Evolutionary conservation across 2,113 vertebrate species (phyloP), one percentile per base, ranked within the genome.

Genomic region (Peromyscus maniculatus): DNA sequence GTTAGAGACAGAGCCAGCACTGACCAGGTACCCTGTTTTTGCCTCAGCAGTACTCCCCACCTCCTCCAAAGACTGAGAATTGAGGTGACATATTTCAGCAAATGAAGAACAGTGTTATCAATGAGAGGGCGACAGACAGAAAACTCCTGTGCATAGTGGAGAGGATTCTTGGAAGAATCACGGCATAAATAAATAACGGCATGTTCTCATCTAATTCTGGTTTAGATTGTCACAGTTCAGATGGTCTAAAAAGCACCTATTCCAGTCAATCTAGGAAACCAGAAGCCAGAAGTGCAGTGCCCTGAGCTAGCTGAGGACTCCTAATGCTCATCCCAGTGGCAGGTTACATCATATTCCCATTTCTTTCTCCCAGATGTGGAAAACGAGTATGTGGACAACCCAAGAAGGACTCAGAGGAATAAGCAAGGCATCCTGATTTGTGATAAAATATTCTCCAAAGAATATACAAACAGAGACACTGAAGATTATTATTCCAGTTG

Each of bases 371-470:
- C 91, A 69, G 67, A 11, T 93, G 17, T 95, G 96, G 95, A 94
- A 98, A 98, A 93, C 89, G 97, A 83, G 21, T 55, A 82, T 3
- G 11, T 22, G 46, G 28, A 74, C 31, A 62, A 28, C 49, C 52
- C 88, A 91, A 97, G 91, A 91, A 94, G 95, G 74, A 97, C 46
- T 77, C 71, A 22, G 36, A 97, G 89, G 89, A 77, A 72, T 93
- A 97, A 95, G 94, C 92, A 96, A 94, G 5, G 16, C 89, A 96
- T 88, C 88, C 88, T 15, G 62, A 7, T 64, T 82, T 94, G 95
- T 97, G 97, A 98, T 97, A 98, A 98, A 91, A 98, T 94, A 97
- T 97, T 97, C 96, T 96, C 97, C 93, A 94, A 97, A 98, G 98
- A 80, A 97, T 97, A 98, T 86, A 84, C 91, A 95, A 97, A 97